Evolutionary conservation across 2,797 vertebrate genomes (phyloP).

Genomic region (Sebastes minor): DNA sequence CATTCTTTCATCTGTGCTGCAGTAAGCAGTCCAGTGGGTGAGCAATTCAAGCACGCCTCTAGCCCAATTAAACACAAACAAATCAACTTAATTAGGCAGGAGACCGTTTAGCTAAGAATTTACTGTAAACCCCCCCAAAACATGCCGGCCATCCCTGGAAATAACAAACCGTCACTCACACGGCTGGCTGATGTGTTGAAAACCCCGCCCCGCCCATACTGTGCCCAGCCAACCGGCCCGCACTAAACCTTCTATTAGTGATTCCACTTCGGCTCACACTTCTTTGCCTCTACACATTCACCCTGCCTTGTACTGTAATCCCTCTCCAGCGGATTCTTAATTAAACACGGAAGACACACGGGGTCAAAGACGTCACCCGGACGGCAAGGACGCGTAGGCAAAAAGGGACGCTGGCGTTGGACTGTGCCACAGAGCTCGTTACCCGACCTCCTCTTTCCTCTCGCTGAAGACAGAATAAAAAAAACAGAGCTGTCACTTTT

Average conservation of each 20-base stretch:
- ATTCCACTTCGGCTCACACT: slow-evolving; percentile 34
- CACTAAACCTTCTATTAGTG: slow-evolving; percentile 36
- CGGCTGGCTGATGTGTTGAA: not conserved
- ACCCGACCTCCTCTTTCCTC: slow-evolving; percentile 14
- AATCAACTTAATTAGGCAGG: slow-evolving; percentile 45
- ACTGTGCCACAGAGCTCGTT: slow-evolving; percentile 32
- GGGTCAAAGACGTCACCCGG: slow-evolving; percentile 38
- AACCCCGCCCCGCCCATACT: not conserved
- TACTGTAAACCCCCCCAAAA: slow-evolving; percentile 4
- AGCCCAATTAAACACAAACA: slow-evolving; percentile 41
- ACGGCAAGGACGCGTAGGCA: not conserved
- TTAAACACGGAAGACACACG: slow-evolving; percentile 63
- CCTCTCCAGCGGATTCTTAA: slow-evolving; percentile 68
- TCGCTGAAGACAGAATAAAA: not conserved
- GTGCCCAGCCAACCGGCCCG: slow-evolving; percentile 7
- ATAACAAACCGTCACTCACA: slow-evolving; percentile 4
- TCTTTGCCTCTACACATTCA: slow-evolving; percentile 37
- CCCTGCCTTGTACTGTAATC: slow-evolving; percentile 52
- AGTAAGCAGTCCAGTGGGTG: slow-evolving; percentile 30
- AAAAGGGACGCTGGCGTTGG: slow-evolving; percentile 5
- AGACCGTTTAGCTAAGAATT: slow-evolving; percentile 21
- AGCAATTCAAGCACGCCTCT: slow-evolving; percentile 10
- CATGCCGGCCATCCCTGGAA: not conserved
- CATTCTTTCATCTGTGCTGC: slow-evolving; percentile 10
- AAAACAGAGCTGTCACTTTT: slow-evolving; percentile 48